phyloP scores from a whole-genome alignment of 2,113 vertebrate genomes.

The Nycticebus coucang region DNA sequence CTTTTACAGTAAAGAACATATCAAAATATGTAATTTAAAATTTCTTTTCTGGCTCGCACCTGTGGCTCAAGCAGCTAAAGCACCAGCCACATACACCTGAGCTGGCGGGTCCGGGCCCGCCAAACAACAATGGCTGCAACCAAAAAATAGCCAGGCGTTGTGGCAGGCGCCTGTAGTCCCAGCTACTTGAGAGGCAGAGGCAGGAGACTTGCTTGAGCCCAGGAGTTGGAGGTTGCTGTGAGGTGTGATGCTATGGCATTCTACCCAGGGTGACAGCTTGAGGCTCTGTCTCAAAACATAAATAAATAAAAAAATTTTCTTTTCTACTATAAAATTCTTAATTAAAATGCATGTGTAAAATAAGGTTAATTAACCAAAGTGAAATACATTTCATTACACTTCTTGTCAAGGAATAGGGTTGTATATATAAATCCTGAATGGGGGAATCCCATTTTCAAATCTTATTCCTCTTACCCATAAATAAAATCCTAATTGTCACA shows the following conservation, averaged over 20 bases:
- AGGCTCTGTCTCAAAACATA: too few species aligned
- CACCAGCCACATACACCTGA: too few species aligned
- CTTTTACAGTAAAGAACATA: background rate
- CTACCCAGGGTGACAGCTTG: too few species aligned
- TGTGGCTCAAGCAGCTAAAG: too few species aligned
- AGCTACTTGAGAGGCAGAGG: too few species aligned
- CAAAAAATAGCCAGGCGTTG: too few species aligned
- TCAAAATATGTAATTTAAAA: background rate
- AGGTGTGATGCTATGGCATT: too few species aligned
- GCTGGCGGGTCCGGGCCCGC: too few species aligned
- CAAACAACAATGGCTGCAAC: too few species aligned
- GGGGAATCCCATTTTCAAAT: conserved; percentile 23
- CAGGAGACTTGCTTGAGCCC: too few species aligned
- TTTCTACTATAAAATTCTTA: background rate
- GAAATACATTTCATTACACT: conserved; percentile 27
- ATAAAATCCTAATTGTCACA: background rate
- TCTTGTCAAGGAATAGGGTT: background rate
- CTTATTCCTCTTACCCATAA: background rate
- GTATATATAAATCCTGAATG: background rate
- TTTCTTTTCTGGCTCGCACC: background rate
- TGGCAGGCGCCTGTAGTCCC: too few species aligned
- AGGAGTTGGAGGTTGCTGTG: too few species aligned
- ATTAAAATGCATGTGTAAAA: background rate
- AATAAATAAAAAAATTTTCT: background rate
- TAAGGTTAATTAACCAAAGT: background rate